phyloP scores from a whole-genome alignment of 2,797 vertebrate genomes.

The Synanceia verrucosa region DNA sequence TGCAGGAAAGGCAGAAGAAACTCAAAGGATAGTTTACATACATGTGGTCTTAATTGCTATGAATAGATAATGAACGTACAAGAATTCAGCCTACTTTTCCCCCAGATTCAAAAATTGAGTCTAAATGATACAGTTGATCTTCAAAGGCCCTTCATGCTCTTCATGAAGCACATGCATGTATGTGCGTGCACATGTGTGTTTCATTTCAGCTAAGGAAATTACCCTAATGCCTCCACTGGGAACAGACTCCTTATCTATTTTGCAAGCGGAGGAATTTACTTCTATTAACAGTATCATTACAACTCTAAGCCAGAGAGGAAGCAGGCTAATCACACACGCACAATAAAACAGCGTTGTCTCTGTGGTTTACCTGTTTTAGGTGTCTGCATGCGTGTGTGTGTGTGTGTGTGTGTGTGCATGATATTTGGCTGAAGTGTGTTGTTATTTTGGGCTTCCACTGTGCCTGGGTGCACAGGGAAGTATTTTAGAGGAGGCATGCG shows the following conservation, averaged over 20 bases:
- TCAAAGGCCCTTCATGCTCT: conserved; percentile 56
- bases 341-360: conserved; percentile 22
- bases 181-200: background rate
- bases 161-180: conserved; percentile 14
- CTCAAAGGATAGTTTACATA: conserved; percentile 42
- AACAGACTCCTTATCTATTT: conserved; percentile 23
- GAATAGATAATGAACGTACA: conserved; percentile 35
- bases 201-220: conserved; percentile 17
- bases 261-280: conserved; percentile 19
- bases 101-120: conserved; percentile 37
- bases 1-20: background rate
- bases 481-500: conserved; percentile 27
- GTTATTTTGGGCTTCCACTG: background rate
- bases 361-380: conserved; percentile 6
- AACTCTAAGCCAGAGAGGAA: conserved; percentile 20
- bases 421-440: conserved; percentile 5
- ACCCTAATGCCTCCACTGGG: conserved; percentile 7
- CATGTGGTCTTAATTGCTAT: conserved; percentile 26
- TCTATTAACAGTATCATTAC: conserved; percentile 36
- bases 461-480: conserved; percentile 10
- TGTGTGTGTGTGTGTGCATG: background rate
- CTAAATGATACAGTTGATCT: conserved; percentile 55
- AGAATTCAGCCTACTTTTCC: conserved; percentile 43
- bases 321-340: conserved; percentile 1
- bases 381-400: background rate